Conservation (phyloP, 2,888 invertebrate species). For the Eilema caniola region DNA sequence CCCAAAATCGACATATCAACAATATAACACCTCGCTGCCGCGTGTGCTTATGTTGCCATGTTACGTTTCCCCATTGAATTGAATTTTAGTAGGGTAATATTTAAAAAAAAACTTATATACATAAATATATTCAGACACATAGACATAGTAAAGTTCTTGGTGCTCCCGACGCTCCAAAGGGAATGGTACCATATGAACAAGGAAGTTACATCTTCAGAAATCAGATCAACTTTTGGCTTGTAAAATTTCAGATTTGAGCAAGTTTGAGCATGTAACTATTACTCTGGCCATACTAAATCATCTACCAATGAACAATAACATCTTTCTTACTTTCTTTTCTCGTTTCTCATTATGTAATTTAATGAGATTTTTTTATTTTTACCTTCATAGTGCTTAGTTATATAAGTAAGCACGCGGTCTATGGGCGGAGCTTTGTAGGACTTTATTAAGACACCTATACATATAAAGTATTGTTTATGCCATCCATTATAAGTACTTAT, state of each 20-base stretch:
- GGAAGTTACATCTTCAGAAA: no score
- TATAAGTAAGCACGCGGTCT: constrained; percentile 61
- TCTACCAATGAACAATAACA: constrained; percentile 11
- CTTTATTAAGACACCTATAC: constrained; percentile 56
- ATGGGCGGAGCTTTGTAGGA: constrained; percentile 65
- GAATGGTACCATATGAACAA: no score
- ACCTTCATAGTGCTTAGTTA: constrained; percentile 43
- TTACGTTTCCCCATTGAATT: no score
- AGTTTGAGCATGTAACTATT: not conserved
- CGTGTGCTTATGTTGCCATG: no score
- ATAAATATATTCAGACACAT: no score
- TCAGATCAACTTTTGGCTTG: not conserved
- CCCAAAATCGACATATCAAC: not conserved
- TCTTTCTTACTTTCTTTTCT: constrained; percentile 10
- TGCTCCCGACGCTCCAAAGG: no score
- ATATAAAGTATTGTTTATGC: constrained; percentile 54
- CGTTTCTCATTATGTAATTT: constrained; percentile 15
- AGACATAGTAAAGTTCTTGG: no score
- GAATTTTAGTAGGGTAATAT: no score
- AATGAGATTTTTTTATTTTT: constrained; percentile 33
- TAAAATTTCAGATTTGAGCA: constrained; percentile 6
- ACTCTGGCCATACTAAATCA: constrained; percentile 7
- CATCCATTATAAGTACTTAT: constrained; percentile 49
- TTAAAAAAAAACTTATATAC: no score
- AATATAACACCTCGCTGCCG: not conserved